phyloP scores from a whole-genome alignment of 2,113 vertebrate genomes.

The Prunella fulvescens region DNA sequence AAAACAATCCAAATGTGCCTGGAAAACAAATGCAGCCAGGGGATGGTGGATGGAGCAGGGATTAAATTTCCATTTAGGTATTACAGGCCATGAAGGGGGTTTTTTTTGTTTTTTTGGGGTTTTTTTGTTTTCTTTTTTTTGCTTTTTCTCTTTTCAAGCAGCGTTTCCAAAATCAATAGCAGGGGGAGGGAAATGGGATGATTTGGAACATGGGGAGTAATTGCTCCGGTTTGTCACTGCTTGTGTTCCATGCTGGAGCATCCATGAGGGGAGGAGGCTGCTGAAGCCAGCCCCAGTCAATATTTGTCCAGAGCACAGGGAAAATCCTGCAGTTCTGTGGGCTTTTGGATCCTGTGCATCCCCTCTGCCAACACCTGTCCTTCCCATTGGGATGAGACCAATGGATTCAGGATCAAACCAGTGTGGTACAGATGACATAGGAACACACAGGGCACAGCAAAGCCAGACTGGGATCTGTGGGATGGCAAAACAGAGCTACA shows the following conservation, averaged over 20 bases:
- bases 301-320: background rate
- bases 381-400: background rate
- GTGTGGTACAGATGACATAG: accelerated
- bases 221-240: background rate
- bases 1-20: constrained; percentile 67
- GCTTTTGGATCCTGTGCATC: background rate
- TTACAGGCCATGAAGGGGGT: background rate
- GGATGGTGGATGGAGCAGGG: constrained; percentile 19
- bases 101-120: background rate
- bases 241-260: background rate
- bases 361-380: background rate
- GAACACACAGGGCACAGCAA: background rate
- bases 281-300: background rate
- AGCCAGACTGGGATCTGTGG: accelerated
- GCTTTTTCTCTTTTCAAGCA: background rate
- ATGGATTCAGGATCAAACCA: background rate
- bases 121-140: background rate
- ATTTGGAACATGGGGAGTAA: constrained; percentile 29
- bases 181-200: background rate
- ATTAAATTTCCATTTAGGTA: constrained; percentile 62
- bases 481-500: background rate
- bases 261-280: background rate
- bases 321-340: background rate
- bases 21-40: constrained; percentile 39
- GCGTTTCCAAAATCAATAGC: constrained; percentile 50